Evolutionary conservation across 2,113 vertebrate species (phyloP), one percentile per base, ranked within the genome.

Genomic region (Prionailurus bengalensis): DNA sequence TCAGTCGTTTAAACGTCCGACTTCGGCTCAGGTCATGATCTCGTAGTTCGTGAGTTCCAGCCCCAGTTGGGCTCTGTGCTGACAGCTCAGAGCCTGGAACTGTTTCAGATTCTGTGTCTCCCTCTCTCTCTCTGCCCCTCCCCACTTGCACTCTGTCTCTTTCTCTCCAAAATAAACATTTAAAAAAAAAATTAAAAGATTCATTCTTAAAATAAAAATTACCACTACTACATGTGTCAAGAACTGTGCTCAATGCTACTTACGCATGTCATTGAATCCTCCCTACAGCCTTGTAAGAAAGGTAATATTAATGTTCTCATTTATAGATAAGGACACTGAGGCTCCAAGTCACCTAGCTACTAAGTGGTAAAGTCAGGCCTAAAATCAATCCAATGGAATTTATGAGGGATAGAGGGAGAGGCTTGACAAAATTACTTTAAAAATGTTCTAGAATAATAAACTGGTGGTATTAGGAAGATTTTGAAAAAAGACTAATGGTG

Each of bases 371-470:
- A n/a, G 33, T 61, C 65, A 90, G 71, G 23, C 23, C 70, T 84
- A 79, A 95, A 51, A 27, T 66, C 48, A 84, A 74, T 73, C 23
- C 39, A 84, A 88, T 25, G 8, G 8, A 91, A 71, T 92, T 36
- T 78, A 21, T 80, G 33, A 89, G 13, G 17, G 5, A 85, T 53
- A 61, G 17, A 58, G 63, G 33, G 13, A 88, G 13, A 8, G 5
- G 21, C 14, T 82, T 95, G n/a, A 94, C 14, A 96, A 96, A 93
- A 96, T 76, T 51, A 81, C 25, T 78, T 23, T 3, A 51, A 68
- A 65, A 58, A 8, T 83, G 89, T 89, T 94, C 74, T 93, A 80
- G 63, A 92, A 92, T 63, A 94, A 87, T 63, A 66, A 82, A 89
- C 48, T 94, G 10, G 6, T 83, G 51, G 86, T 36, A 95, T 86